Percentiles rank a stretch among this genome's conserved stretches.
These are phyloP conservation scores for Hiodon alosoides DNA, from an alignment of 2,113 vertebrate genomes.

Conservation along the genomic window DNA sequence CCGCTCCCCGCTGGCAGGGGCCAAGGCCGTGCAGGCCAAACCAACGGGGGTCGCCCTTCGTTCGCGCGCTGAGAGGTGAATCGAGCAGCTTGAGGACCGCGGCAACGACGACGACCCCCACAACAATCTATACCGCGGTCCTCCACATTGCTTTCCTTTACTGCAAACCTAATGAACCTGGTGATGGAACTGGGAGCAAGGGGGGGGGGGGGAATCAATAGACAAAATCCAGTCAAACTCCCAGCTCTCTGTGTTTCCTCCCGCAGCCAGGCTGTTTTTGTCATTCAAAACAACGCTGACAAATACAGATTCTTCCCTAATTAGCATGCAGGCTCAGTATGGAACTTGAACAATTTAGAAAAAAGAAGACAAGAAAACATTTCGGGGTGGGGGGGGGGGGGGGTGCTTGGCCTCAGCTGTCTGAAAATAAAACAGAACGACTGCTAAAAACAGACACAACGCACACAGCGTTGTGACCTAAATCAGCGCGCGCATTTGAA, in stretches of 20 bases:
- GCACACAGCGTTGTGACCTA: neutral
- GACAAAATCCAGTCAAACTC: no score
- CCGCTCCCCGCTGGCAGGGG: neutral
- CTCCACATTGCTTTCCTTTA: no score
- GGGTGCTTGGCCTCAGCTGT: neutral
- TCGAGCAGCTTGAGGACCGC: no score
- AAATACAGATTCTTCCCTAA: conserved; percentile 1
- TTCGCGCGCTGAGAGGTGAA: no score
- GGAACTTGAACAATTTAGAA: conserved; percentile 7
- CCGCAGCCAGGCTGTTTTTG: neutral
- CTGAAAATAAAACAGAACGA: conserved; percentile 7
- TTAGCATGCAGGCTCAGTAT: conserved; percentile 6
- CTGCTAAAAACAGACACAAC: neutral
- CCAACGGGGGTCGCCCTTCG: no score
- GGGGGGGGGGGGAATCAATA: no score
- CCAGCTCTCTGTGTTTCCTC: neutral
- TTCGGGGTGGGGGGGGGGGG: no score
- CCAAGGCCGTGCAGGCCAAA: no score
- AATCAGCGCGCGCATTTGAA: neutral
- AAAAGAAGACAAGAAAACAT: neutral
- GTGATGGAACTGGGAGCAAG: no score
- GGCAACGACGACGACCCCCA: no score
- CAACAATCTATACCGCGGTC: no score
- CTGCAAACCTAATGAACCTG: no score
- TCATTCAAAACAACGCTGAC: conserved; percentile 6